A percentile compares a stretch with the other conserved stretches of the same genome.
phyloP scores from a whole-genome alignment of 1,140 invertebrate species.

The Oscheius sp. region DNA sequence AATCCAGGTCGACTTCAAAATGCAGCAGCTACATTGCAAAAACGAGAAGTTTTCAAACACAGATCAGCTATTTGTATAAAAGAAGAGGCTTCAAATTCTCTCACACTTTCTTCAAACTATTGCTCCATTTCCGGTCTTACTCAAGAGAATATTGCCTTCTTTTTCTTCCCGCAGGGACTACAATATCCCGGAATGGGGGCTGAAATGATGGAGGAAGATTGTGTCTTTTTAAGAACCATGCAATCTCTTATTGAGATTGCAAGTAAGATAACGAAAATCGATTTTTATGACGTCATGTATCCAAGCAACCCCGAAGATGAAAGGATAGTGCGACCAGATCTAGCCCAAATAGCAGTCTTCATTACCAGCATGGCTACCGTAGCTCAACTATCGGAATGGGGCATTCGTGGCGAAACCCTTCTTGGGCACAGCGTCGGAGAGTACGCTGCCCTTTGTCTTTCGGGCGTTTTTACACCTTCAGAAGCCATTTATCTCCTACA shows the following conservation, averaged over 20 bases:
- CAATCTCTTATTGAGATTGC: not conserved
- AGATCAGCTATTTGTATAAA: not conserved
- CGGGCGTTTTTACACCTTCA: constrained; percentile 23
- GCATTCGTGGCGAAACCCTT: constrained; percentile 30
- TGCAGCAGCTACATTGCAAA: not conserved
- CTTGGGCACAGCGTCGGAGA: constrained; percentile 54
- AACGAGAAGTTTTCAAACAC: not conserved
- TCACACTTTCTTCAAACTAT: no score
- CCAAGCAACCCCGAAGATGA: not conserved
- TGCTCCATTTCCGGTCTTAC: no score
- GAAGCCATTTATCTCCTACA: constrained; percentile 37
- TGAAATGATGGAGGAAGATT: constrained; percentile 13
- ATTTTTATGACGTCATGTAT: constrained; percentile 27
- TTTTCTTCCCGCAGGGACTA: constrained; percentile 52
- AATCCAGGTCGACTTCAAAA: not conserved
- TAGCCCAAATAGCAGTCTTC: constrained; percentile 43
- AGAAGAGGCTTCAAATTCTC: not conserved
- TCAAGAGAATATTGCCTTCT: constrained; percentile 44
- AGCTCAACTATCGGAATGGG: constrained; percentile 2
- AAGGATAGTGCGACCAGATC: not conserved
- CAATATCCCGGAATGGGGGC: constrained; percentile 47
- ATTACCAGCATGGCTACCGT: constrained; percentile 33
- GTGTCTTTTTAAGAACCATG: not conserved
- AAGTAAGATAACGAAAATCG: not conserved
- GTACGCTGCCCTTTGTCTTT: constrained; percentile 42